A percentile compares a stretch with the other conserved stretches of the same genome.
These are phyloP conservation scores for Sterna hirundo DNA, from an alignment of 2,113 vertebrate species.

Conservation along the genomic window DNA sequence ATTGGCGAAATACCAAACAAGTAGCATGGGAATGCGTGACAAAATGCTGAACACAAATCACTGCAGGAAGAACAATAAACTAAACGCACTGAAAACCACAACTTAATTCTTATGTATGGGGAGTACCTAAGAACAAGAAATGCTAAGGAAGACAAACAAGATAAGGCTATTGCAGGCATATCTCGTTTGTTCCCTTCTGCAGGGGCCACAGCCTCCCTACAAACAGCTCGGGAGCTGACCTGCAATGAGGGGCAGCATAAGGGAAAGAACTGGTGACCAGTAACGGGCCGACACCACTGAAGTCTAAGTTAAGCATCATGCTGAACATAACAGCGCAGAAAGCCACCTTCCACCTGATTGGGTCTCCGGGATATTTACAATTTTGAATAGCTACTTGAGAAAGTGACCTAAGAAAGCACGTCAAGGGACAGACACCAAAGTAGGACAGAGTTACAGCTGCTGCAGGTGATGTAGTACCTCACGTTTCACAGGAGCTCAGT, in stretches of 20 bases:
- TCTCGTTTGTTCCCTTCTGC: background rate
- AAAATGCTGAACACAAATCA: background rate
- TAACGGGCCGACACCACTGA: background rate
- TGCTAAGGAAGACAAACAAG: background rate
- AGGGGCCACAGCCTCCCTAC: background rate
- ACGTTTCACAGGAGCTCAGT: background rate
- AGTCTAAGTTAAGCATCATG: background rate
- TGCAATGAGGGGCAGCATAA: accelerated
- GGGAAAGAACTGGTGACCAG: background rate
- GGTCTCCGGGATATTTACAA: background rate
- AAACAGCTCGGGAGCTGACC: background rate
- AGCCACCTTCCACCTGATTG: background rate
- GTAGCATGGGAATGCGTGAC: accelerated
- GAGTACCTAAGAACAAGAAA: background rate
- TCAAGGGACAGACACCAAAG: background rate
- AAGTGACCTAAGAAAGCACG: background rate
- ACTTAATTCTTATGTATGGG: accelerated
- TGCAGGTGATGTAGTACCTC: background rate
- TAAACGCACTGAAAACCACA: background rate
- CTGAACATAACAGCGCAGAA: background rate
- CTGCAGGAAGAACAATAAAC: background rate
- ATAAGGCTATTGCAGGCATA: accelerated
- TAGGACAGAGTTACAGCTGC: background rate
- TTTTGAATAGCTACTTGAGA: background rate
- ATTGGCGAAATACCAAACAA: background rate